Percentiles rank a stretch among this genome's conserved stretches.
phyloP scores from a whole-genome alignment of 2,888 invertebrate species.

The Caenorhabditis doughertyi region DNA sequence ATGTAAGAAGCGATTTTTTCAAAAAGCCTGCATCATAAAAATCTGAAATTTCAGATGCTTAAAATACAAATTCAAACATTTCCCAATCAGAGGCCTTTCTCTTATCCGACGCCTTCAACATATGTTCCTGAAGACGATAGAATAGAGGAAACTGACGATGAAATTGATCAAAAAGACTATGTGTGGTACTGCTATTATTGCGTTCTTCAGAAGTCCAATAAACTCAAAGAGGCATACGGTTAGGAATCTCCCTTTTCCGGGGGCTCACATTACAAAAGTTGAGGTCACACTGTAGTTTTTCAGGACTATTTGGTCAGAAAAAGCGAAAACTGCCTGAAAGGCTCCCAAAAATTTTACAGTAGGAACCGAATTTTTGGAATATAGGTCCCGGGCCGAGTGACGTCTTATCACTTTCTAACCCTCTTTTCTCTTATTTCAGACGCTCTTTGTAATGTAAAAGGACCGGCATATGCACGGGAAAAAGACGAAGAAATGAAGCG shows the following conservation, averaged over 20 bases:
- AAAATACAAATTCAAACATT: conserved; percentile 18
- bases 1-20: not conserved
- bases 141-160: not conserved
- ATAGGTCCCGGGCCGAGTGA: too few relatives aligned
- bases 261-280: too few relatives aligned
- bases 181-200: conserved; percentile 24
- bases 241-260: too few relatives aligned
- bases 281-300: too few relatives aligned
- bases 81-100: conserved; percentile 15
- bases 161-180: conserved; percentile 13
- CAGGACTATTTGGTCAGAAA: too few relatives aligned
- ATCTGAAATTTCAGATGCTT: conserved; percentile 7
- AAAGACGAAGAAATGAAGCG: not conserved
- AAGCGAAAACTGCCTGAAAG: too few relatives aligned
- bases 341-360: too few relatives aligned
- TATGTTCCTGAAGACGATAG: conserved; percentile 1
- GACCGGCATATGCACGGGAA: not conserved
- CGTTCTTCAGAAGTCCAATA: conserved; percentile 30
- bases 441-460: conserved; percentile 22
- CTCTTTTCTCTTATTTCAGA: conserved; percentile 12
- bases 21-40: not conserved
- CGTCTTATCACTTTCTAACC: too few relatives aligned
- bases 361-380: not conserved
- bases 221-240: conserved; percentile 37
- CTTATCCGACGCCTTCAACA: not conserved